Base-by-base conservation (phyloP, 2,888 invertebrate species). In the Eupithecia abbreviata region DNA sequence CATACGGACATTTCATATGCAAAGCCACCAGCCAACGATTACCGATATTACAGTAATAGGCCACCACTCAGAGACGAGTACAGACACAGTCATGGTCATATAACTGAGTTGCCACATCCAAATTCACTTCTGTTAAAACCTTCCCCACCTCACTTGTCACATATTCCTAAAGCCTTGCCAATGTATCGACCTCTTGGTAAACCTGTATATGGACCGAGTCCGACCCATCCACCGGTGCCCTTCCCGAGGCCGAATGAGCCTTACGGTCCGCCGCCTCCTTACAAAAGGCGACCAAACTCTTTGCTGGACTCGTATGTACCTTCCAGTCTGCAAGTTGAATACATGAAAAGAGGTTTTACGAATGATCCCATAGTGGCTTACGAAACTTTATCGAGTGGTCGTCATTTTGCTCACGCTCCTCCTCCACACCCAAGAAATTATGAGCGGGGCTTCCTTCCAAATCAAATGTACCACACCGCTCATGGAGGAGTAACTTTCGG, bases 291-390 rank as follows among this genome's bases (percentile, higher is more conserved):
- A 12, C 95, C 96, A 1, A 91, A 93, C 5, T 96, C 96, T 6
- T 87, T 96, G 71, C 84, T 96, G 7, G 96, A 96, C 69, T 96
- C 96, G 0, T 96, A 96, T 74, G 94, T 96, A 75, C 96, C 96
- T 67, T 96, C 96, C 55, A 95, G 95, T 83, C 85, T 96, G 76
- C 95, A 95, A 82, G 79, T 92, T 43, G 95, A 95, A 81, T 95
- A 95, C 71, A 81, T 95, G 69, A 95, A 94, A 80, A 87, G 93
- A 83, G 95, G 95, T 62, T 88, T 89, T 67, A 86, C 90, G 7
- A 94, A 92, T 78, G 94, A 95, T 79, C 93, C 95, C 7, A 68
- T 91, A 15, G 84, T 89, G 1, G 91, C 92, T 0, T 95, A 94
- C 65, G 95, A 95, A 51, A 92, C 93, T 3, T 81, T 95, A 73